Evolutionary conservation across 2,888 invertebrate species (phyloP).

Genomic region (Linyphia triangularis): DNA sequence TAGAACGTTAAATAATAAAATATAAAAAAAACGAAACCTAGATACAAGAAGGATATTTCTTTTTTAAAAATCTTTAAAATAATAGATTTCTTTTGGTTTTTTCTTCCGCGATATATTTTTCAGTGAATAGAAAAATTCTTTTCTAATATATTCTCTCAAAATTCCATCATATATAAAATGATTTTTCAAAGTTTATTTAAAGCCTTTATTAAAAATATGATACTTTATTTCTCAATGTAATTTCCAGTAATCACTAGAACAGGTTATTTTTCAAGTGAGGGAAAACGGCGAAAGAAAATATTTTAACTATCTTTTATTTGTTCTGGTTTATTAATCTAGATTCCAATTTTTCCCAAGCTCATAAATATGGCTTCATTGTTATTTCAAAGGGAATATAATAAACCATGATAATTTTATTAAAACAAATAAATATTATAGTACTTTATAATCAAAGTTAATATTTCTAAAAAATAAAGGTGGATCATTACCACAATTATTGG

Average conservation of each 20-base stretch:
- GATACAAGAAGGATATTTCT: neutral
- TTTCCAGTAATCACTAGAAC: neutral
- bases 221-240: neutral
- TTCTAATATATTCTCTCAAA: neutral
- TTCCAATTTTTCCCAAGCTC: neutral
- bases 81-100: neutral
- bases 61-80: neutral
- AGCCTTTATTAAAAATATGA: neutral
- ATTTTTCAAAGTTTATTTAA: neutral
- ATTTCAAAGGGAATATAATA: neutral
- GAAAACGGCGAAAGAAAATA: neutral
- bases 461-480: too few species aligned
- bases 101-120: neutral
- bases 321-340: neutral
- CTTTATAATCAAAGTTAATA: too few species aligned
- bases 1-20: neutral
- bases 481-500: too few species aligned
- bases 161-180: neutral
- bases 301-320: neutral
- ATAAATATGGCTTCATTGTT: neutral
- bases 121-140: neutral
- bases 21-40: neutral
- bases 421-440: neutral
- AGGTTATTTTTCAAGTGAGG: neutral
- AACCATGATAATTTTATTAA: neutral